phyloP scores from a whole-genome alignment of 2,797 vertebrate genomes.

The Lacerta bilineata region DNA sequence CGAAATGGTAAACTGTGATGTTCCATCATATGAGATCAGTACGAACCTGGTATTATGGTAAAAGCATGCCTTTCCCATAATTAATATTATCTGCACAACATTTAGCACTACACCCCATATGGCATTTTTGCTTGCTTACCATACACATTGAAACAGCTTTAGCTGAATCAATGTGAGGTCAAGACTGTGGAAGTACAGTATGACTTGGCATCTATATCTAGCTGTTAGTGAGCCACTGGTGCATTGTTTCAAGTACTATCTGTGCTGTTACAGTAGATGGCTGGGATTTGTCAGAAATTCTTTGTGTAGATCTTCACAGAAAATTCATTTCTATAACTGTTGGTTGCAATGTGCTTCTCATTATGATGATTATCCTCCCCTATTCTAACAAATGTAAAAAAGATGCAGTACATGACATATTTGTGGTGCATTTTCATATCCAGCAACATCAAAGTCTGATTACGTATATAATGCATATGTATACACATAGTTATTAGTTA shows the following conservation, averaged over 20 bases:
- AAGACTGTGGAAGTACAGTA: constrained; percentile 11
- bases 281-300: background rate
- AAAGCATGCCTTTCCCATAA: constrained; percentile 5
- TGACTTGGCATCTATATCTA: background rate
- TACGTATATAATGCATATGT: background rate
- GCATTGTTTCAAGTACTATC: background rate
- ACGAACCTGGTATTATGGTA: background rate
- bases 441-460: background rate
- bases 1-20: background rate
- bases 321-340: background rate
- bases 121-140: background rate
- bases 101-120: background rate
- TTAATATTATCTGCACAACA: background rate
- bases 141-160: background rate
- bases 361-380: background rate
- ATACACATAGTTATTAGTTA: background rate
- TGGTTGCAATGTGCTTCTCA: background rate
- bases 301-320: background rate
- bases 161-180: constrained; percentile 16
- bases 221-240: constrained; percentile 2
- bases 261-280: constrained; percentile 3
- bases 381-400: constrained; percentile 24
- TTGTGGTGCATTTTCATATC: constrained; percentile 13
- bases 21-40: background rate
- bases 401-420: constrained; percentile 11